Conservation (phyloP, 2,113 vertebrate genomes). For the Myotis brandtii region DNA sequence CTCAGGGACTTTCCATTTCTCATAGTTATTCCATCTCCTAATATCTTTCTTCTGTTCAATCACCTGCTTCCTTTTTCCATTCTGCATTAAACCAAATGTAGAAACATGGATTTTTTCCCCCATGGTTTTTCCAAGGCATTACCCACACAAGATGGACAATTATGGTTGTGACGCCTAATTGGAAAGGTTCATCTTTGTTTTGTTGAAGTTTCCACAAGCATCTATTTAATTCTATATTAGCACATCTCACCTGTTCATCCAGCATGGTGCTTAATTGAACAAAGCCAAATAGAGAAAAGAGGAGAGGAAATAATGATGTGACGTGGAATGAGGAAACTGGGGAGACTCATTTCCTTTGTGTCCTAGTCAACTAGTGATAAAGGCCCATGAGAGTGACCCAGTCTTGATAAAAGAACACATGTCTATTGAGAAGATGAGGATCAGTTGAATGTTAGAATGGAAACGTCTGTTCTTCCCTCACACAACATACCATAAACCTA, state of each 20-base stretch:
- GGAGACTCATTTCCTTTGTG: background rate
- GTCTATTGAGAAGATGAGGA: background rate
- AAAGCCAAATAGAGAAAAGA: background rate
- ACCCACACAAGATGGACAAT: background rate
- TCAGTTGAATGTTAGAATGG: background rate
- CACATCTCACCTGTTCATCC: background rate
- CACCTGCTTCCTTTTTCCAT: background rate
- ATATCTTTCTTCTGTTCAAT: background rate
- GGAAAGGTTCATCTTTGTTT: background rate
- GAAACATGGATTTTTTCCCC: background rate
- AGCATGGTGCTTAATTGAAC: background rate
- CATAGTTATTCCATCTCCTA: background rate
- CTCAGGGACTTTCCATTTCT: slow-evolving; percentile 53
- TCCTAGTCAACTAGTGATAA: background rate
- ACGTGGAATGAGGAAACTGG: background rate
- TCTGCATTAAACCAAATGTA: background rate
- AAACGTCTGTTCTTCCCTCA: background rate
- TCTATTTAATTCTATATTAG: background rate
- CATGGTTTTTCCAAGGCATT: background rate
- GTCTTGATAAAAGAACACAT: too few relatives aligned
- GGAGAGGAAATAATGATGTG: background rate
- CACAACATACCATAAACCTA: background rate
- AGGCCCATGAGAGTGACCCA: background rate
- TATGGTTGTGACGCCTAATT: background rate
- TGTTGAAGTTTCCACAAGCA: background rate